Conservation (phyloP, 2,113 vertebrate species). For the Sciurus niger region DNA sequence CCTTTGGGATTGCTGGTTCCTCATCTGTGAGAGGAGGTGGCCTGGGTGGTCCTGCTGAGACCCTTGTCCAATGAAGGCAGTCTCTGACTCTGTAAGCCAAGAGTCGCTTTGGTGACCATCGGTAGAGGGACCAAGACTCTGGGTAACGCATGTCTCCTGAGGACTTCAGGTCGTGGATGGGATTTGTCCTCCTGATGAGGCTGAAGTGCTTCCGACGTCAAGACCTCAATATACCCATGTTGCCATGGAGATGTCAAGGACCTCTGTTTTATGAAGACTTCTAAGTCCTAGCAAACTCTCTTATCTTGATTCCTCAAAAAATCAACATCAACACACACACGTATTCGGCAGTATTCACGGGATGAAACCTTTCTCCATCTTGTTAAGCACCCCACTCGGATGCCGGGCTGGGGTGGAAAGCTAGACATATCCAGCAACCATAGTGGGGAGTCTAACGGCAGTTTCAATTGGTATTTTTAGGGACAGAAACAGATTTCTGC, state of each 20-base stretch:
- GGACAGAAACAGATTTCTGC: neutral
- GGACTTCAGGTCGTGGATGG: neutral
- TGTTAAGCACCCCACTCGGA: neutral
- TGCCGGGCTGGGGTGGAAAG: neutral
- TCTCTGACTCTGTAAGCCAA: neutral
- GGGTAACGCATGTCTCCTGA: neutral
- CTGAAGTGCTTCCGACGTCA: fast-evolving
- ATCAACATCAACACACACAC: neutral
- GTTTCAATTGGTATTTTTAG: neutral
- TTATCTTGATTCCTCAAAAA: constrained; percentile 16
- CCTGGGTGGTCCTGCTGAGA: neutral
- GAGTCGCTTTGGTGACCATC: neutral
- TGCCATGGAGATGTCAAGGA: neutral
- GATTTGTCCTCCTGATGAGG: neutral
- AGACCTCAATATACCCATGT: neutral
- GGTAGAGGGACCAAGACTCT: neutral
- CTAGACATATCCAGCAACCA: neutral
- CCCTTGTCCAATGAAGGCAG: neutral
- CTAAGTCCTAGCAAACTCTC: neutral
- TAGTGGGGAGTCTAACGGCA: neutral
- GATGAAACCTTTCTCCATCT: neutral
- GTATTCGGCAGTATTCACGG: neutral
- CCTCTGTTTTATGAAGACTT: neutral
- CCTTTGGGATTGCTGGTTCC: neutral
- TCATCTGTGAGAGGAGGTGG: neutral